Evolutionary conservation across 2,113 vertebrate species (phyloP).

Genomic region (Cervus canadensis): DNA sequence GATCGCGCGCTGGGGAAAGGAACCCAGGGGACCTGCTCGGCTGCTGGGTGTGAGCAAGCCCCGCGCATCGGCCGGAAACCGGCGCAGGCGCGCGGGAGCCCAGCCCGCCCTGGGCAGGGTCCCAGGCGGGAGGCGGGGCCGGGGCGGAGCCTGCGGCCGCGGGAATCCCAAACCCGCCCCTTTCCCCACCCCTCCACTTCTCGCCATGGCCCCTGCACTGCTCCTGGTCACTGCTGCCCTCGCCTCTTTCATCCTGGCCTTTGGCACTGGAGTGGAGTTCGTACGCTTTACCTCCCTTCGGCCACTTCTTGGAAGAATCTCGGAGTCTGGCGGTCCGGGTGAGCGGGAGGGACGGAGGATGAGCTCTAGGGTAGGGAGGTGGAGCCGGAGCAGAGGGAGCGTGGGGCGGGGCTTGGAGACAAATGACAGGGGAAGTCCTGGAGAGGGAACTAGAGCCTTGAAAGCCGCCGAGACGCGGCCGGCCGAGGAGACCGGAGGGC

Average conservation of each 20-base stretch:
- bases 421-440: not conserved
- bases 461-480: not conserved
- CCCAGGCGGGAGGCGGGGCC: not conserved
- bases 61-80: not conserved
- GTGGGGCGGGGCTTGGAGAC: constrained; percentile 15
- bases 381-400: not conserved
- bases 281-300: constrained; percentile 72
- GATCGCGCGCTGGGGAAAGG: fast-evolving
- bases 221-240: constrained; percentile 53
- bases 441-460: not conserved
- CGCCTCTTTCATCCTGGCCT: constrained; percentile 65
- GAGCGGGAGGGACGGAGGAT: not conserved
- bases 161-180: constrained; percentile 37
- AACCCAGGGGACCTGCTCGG: fast-evolving
- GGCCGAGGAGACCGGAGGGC: not conserved
- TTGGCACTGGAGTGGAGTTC: constrained; percentile 72
- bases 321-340: not conserved
- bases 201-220: constrained; percentile 62
- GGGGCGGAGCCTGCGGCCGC: constrained; percentile 42
- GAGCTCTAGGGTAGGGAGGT: not conserved
- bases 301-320: constrained; percentile 43
- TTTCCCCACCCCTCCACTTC: not conserved
- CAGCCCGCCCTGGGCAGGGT: not conserved
- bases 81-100: not conserved
- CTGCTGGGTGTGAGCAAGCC: fast-evolving